Evolutionary conservation across 2,888 invertebrate species (phyloP).

Genomic region (Cerceris rybyensis): DNA sequence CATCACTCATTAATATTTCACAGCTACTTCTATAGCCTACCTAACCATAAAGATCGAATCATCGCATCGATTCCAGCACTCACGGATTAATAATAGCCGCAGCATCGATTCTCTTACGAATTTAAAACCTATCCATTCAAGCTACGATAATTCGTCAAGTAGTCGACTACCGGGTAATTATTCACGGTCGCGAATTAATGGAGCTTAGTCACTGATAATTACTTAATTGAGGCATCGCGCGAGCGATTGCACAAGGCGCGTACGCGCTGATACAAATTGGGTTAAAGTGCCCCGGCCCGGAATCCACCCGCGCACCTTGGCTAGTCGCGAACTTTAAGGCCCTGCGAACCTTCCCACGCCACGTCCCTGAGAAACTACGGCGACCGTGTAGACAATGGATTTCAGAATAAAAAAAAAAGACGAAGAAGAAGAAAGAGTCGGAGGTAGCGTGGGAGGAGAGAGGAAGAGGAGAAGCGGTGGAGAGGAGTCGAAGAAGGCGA

Average conservation of each 20-base stretch:
- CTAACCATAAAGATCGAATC: too few relatives aligned
- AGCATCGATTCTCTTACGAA: not conserved
- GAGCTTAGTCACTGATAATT: constrained; percentile 67
- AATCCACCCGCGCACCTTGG: constrained; percentile 56
- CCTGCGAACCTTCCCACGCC: constrained; percentile 81
- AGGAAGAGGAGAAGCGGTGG: constrained; percentile 16
- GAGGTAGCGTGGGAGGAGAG: constrained; percentile 12
- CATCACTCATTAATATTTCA: too few relatives aligned
- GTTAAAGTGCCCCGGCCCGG: constrained; percentile 66
- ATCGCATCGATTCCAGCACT: too few relatives aligned
- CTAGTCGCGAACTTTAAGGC: constrained; percentile 76
- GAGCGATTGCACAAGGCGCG: constrained; percentile 23
- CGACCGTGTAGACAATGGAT: constrained; percentile 78
- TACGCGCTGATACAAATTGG: constrained; percentile 64
- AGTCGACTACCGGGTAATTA: constrained; percentile 63
- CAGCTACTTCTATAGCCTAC: too few relatives aligned
- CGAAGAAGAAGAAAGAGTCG: constrained; percentile 23
- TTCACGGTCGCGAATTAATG: constrained; percentile 73
- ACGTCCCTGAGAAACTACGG: constrained; percentile 76
- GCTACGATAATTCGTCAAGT: constrained; percentile 39
- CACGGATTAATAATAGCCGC: too few relatives aligned
- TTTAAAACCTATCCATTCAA: not conserved
- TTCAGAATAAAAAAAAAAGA: constrained; percentile 48
- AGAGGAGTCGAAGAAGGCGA: constrained; percentile 38
- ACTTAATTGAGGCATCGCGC: constrained; percentile 66